Evolutionary conservation across 2,113 vertebrate genomes (phyloP).

Genomic region (Protobothrops flavoviridis): DNA sequence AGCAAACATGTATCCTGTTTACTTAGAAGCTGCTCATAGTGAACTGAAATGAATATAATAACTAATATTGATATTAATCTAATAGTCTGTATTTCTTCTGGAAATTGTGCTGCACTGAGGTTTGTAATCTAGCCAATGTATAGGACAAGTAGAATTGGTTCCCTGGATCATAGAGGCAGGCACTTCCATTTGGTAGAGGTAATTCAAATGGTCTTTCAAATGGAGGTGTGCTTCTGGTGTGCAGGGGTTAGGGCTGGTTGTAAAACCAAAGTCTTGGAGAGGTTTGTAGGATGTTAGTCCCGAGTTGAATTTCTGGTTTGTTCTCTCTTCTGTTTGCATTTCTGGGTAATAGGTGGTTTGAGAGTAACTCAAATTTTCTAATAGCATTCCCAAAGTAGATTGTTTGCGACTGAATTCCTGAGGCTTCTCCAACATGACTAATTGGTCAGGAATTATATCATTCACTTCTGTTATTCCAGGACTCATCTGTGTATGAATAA

Average conservation of each 20-base stretch:
- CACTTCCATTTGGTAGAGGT: constrained; percentile 58
- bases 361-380: background rate
- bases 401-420: background rate
- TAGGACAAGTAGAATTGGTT: background rate
- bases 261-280: constrained; percentile 38
- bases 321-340: background rate
- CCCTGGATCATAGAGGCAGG: constrained; percentile 13
- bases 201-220: constrained; percentile 33
- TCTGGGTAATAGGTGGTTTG: background rate
- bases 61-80: background rate
- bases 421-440: constrained; percentile 50
- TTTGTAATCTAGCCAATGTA: constrained; percentile 29
- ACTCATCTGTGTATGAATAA: constrained; percentile 44
- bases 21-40: background rate
- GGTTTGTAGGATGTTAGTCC: constrained; percentile 26
- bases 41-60: background rate
- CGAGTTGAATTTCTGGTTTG: background rate
- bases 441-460: constrained; percentile 54
- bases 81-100: background rate
- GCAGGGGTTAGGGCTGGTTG: constrained; percentile 16
- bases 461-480: constrained; percentile 54
- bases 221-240: background rate
- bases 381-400: background rate
- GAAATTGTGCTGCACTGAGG: background rate
- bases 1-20: background rate